Evolutionary conservation across 2,113 vertebrate species (phyloP).

Genomic region (Rhadina sibilatrix): DNA sequence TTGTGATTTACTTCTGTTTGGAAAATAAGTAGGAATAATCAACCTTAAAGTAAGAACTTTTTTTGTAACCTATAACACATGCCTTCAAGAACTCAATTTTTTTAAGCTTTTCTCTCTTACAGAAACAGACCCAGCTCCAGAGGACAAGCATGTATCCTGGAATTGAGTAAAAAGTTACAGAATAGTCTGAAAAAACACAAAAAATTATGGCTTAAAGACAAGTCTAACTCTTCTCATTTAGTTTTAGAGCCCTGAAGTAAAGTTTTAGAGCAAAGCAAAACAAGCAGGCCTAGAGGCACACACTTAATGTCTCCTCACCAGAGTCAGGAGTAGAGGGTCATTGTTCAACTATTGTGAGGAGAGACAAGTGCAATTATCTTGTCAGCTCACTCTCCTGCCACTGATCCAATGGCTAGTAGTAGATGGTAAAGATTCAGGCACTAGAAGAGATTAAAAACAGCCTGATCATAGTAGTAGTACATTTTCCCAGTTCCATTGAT

Average conservation of each 20-base stretch:
- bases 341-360: background rate
- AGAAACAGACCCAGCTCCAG: background rate
- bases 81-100: background rate
- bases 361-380: background rate
- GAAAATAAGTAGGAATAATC: background rate
- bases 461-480: background rate
- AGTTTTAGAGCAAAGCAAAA: background rate
- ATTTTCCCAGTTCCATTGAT: background rate
- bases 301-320: background rate
- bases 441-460: background rate
- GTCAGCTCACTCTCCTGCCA: background rate
- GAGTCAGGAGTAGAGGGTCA: background rate
- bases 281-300: background rate
- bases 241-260: background rate
- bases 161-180: background rate
- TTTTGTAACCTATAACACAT: background rate
- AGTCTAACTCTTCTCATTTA: background rate
- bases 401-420: background rate
- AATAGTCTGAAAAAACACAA: accelerated
- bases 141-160: background rate
- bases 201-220: background rate
- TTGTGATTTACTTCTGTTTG: background rate
- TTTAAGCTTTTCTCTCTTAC: background rate
- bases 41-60: background rate
- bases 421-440: background rate